Evolutionary conservation across 2,797 vertebrate species (phyloP).

Genomic region (Chelon auratus): DNA sequence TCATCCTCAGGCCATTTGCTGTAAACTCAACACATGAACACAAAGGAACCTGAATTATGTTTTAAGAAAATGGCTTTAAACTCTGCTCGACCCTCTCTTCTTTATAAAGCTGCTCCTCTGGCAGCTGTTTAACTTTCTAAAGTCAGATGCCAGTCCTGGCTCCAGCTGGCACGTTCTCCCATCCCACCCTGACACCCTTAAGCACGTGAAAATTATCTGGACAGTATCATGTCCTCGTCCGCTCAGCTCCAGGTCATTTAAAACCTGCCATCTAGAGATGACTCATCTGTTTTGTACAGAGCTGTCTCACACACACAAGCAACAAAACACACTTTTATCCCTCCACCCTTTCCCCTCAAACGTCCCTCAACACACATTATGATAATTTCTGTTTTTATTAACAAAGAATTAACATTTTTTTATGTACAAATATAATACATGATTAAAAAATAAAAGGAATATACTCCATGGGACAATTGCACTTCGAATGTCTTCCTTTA

Average conservation of each 20-base stretch:
- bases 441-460: slow-evolving; percentile 79
- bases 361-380: neutral
- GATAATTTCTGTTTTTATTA: slow-evolving; percentile 84
- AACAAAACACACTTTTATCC: neutral
- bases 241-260: neutral
- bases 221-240: neutral
- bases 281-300: neutral
- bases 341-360: neutral
- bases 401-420: slow-evolving; percentile 75
- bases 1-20: slow-evolving; percentile 1
- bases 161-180: neutral
- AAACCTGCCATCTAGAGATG: slow-evolving; percentile 4
- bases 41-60: no score
- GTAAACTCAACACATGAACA: neutral
- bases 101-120: neutral
- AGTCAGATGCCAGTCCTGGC: slow-evolving; percentile 18
- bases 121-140: slow-evolving; percentile 1
- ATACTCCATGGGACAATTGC: slow-evolving; percentile 84
- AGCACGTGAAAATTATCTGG: slow-evolving; percentile 3
- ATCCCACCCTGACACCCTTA: neutral
- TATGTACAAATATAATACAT: slow-evolving; percentile 86
- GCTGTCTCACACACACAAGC: slow-evolving; percentile 10
- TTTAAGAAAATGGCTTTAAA: no score
- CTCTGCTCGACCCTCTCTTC: no score
- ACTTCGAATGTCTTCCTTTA: slow-evolving; percentile 81